phyloP scores from a whole-genome alignment of 2,888 invertebrate species.

The Cantharis lateralis region DNA sequence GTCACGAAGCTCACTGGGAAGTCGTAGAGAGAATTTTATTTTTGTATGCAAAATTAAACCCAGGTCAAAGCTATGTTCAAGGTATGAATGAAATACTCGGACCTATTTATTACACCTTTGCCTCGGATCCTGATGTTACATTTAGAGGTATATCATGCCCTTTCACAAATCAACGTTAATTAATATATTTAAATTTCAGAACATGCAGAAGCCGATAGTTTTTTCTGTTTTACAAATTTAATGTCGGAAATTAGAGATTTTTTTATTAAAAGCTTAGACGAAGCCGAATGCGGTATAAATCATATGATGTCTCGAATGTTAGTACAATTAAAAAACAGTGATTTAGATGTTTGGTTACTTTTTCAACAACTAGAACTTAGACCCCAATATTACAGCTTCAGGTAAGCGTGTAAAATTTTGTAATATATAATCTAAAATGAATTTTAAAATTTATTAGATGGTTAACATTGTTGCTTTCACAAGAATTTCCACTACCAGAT shows the following conservation, averaged over 20 bases:
- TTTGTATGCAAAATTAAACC: constrained; percentile 96
- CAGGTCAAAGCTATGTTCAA: constrained; percentile 94
- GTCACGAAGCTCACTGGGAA: constrained; percentile 98
- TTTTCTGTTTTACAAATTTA: constrained; percentile 97
- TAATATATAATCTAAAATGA: background rate
- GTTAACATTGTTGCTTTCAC: constrained; percentile 92
- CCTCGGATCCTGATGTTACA: constrained; percentile 80
- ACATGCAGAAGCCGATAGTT: constrained; percentile 95
- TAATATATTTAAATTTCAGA: constrained; percentile 58
- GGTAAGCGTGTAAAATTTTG: constrained; percentile 58
- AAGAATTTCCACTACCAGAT: constrained; percentile 97
- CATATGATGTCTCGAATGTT: constrained; percentile 86
- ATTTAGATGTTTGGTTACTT: constrained; percentile 75
- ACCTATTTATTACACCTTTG: constrained; percentile 97
- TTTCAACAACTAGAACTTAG: constrained; percentile 84
- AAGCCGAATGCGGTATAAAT: constrained; percentile 89
- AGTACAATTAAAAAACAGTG: constrained; percentile 75
- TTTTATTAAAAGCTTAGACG: constrained; percentile 94
- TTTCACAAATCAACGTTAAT: background rate
- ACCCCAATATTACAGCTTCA: constrained; percentile 96
- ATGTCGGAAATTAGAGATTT: constrained; percentile 98
- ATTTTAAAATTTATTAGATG: constrained; percentile 68
- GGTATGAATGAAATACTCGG: constrained; percentile 99
- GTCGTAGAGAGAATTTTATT: constrained; percentile 96
- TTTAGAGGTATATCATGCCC: constrained; percentile 64